Conservation (phyloP, 2,797 vertebrate species). For the Hippoglossus hippoglossus region DNA sequence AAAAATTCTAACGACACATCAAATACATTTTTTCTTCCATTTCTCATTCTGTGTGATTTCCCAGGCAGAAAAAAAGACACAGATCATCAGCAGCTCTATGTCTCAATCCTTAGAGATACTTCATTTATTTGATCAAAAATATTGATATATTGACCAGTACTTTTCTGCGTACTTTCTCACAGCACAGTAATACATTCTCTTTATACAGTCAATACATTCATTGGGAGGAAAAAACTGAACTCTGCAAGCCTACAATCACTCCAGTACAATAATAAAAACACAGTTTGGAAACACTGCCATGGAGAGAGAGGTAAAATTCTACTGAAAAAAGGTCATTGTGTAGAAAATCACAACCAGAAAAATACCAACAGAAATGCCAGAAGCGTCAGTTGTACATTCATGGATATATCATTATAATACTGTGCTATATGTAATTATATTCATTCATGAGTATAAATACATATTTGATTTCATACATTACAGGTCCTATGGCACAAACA, state of each 20-base stretch:
- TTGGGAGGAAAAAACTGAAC: constrained; percentile 58
- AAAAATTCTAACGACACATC: no score
- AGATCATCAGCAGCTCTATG: constrained; percentile 6
- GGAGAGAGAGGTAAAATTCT: constrained; percentile 66
- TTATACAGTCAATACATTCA: constrained; percentile 76
- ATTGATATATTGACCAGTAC: constrained; percentile 66
- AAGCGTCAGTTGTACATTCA: constrained; percentile 77
- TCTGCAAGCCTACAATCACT: constrained; percentile 76
- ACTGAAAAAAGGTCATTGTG: constrained; percentile 61
- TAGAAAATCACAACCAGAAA: constrained; percentile 78
- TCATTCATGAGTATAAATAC: constrained; percentile 71
- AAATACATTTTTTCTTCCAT: background rate
- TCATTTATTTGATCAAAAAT: constrained; percentile 78
- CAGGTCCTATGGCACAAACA: constrained; percentile 73
- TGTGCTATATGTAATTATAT: constrained; percentile 73
- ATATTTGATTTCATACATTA: constrained; percentile 67
- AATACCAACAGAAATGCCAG: constrained; percentile 66
- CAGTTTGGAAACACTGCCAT: constrained; percentile 70
- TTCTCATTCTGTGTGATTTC: background rate
- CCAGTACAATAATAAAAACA: constrained; percentile 66
- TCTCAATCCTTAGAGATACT: constrained; percentile 49
- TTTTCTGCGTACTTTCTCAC: constrained; percentile 71
- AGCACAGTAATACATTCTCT: constrained; percentile 74
- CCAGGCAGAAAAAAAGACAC: constrained; percentile 8
- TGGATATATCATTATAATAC: constrained; percentile 69